Evolutionary conservation across 2,113 vertebrate species (phyloP).

Genomic region (Campylomormyrus tamandua): DNA sequence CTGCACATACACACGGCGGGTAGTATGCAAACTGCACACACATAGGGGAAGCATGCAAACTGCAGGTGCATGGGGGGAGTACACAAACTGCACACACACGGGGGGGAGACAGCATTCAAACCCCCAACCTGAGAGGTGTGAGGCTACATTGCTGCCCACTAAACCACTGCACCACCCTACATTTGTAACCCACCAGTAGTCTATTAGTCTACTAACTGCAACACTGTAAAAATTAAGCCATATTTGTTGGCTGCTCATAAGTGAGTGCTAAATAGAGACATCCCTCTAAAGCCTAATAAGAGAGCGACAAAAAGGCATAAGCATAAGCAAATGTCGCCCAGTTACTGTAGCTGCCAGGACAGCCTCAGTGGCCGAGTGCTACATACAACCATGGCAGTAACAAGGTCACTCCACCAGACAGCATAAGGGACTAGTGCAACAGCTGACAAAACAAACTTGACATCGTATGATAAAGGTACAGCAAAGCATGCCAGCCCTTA

Average conservation of each 20-base stretch:
- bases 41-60: background rate
- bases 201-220: background rate
- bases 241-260: background rate
- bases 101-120: background rate
- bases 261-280: background rate
- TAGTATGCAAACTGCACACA: background rate
- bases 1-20: background rate
- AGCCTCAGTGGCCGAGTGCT: background rate
- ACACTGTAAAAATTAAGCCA: background rate
- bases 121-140: background rate
- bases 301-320: background rate
- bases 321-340: background rate
- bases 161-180: background rate
- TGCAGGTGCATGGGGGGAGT: background rate
- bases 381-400: background rate
- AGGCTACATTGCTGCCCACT: background rate
- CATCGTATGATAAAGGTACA: constrained; percentile 10
- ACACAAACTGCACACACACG: too few species aligned
- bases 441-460: constrained; percentile 4
- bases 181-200: background rate
- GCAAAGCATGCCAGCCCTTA: background rate
- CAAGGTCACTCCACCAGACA: constrained; percentile 14
- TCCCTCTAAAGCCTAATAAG: background rate
- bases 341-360: background rate
- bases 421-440: constrained; percentile 8